Evolutionary conservation across 1,140 invertebrate species (phyloP).

Genomic region (Kradibia gibbosae): DNA sequence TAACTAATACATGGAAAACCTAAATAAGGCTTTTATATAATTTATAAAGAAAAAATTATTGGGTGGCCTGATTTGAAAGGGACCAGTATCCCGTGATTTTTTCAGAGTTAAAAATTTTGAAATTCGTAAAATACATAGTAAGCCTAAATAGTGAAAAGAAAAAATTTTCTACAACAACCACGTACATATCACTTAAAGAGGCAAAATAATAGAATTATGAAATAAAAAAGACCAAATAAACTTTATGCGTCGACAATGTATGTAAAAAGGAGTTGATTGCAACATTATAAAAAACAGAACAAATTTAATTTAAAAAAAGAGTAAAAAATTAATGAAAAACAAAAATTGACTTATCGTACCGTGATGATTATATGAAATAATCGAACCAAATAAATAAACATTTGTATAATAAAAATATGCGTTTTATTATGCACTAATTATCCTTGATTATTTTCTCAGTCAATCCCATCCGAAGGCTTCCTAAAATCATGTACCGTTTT

Average conservation of each 20-base stretch:
- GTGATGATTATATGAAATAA: conserved; percentile 47
- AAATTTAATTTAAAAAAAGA: background rate
- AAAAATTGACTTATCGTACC: conserved; percentile 41
- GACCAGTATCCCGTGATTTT: background rate
- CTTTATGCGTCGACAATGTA: conserved; percentile 43
- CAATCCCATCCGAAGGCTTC: conserved; percentile 35
- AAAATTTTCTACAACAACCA: conserved; percentile 20
- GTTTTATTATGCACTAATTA: conserved; percentile 18
- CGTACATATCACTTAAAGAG: conserved; percentile 46
- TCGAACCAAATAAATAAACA: conserved; percentile 50
- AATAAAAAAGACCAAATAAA: conserved; percentile 12
- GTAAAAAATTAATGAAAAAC: conserved; percentile 29
- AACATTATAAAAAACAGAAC: conserved; percentile 36
- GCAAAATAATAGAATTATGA: conserved; percentile 46
- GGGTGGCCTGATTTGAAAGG: background rate
- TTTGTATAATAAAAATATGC: conserved; percentile 43
- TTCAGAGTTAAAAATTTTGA: conserved; percentile 22
- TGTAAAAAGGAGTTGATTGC: conserved; percentile 34
- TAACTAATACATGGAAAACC: conserved; percentile 1
- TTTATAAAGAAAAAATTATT: conserved; percentile 27
- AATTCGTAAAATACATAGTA: conserved; percentile 8
- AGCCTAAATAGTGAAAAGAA: conserved; percentile 3
- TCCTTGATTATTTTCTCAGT: conserved; percentile 30
- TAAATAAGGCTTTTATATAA: conserved; percentile 34
- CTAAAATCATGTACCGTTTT: conserved; percentile 34